Base-by-base conservation (phyloP, 2,113 vertebrate species). In the Anguilla rostrata region DNA sequence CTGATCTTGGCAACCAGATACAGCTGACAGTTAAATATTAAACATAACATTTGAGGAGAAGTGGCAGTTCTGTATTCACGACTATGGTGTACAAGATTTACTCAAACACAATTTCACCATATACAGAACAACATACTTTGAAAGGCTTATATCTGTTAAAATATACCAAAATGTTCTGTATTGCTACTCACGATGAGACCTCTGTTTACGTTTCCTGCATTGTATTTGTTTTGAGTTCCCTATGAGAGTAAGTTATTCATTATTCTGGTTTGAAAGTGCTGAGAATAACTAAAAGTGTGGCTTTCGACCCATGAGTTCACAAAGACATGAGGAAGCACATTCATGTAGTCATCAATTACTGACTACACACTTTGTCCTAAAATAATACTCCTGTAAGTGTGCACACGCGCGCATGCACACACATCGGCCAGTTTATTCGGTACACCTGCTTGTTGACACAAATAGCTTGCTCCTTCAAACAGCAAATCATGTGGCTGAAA, bases 21-120 rank as follows among this genome's bases (percentile, higher is more conserved):
- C 57, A 34, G 79, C 26, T 20, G 39, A 46, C 40, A 18, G 85
- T 86, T 86, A 86, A 46, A 82, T 63, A 86, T 86, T 86, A 86
- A n/a, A 82, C 85, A 71, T 9, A 5, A 71, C 39, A 22, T 12
- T 43, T 56, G 49, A 22, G 49, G 16, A 63, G 39, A 84, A 0
- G 26, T 16, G 34, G 39, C 39, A 18, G 84, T 49, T 49, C 43
- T 79, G 43, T 78, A 43, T 78, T 16, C 26, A 16, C 39, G 39
- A 34, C 40, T 15, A 78, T 39, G 1, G 66, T 75, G 66, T 75
- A 0, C 9, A 63, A 66, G 22, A 66, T 53, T 53, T 53, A 14
- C 49, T 53, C 18, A 20, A 26, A 66, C 60, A 66, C 22, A 11
- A 26, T 66, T 66, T 66, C 60, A 26, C 22, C 0, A 26, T 66